Percentiles rank a stretch among this genome's conserved stretches.
Evolutionary conservation across 2,888 invertebrate genomes (phyloP).

Genomic region (Xanthia icteritia): DNA sequence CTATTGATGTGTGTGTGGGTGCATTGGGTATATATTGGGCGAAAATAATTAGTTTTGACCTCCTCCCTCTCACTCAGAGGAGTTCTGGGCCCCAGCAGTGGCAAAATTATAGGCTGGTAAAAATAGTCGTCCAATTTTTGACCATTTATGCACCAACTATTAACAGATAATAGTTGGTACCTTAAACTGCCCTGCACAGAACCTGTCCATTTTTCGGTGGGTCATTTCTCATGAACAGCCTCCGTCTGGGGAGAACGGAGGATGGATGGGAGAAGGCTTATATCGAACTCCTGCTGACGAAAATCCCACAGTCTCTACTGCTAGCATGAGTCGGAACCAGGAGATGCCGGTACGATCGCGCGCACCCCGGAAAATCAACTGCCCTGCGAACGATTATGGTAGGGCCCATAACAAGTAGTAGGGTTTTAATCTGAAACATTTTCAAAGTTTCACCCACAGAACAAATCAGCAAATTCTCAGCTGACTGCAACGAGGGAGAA

Average conservation of each 20-base stretch:
- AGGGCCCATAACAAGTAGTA: neutral
- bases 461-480: fast-evolving
- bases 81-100: no score
- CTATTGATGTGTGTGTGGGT: neutral
- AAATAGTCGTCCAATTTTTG: neutral
- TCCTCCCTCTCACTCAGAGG: no score
- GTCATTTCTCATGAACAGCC: neutral
- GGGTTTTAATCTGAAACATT: neutral
- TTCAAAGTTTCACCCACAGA: constrained; percentile 5
- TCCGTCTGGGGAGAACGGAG: neutral
- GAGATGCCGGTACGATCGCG: neutral
- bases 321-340: neutral
- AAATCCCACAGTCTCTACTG: neutral
- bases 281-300: neutral
- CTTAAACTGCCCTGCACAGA: neutral
- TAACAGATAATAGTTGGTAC: neutral
- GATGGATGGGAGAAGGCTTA: neutral
- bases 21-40: neutral
- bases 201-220: neutral
- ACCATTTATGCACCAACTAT: neutral
- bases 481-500: constrained; percentile 25
- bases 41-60: neutral
- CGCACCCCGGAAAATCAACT: no score
- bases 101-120: no score
- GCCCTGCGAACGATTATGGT: neutral